Conservation (phyloP, 2,113 vertebrate species). For the Nibea albiflora region DNA sequence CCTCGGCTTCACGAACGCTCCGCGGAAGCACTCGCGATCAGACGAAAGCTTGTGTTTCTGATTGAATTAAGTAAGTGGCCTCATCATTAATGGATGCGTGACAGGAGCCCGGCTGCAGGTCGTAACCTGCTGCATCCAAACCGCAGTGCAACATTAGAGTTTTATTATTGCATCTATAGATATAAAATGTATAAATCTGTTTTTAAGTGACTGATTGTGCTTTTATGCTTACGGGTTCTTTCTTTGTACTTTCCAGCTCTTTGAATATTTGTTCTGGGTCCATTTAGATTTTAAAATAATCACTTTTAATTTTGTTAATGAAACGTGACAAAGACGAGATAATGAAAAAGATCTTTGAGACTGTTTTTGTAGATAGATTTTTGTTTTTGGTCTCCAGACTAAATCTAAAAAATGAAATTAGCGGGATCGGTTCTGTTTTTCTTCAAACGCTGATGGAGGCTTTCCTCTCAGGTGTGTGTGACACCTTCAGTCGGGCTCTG, state of each 20-base stretch:
- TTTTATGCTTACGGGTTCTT: neutral
- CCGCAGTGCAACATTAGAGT: neutral
- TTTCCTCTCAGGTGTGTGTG: neutral
- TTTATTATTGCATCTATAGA: neutral
- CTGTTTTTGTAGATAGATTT: too few relatives aligned
- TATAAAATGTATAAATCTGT: neutral
- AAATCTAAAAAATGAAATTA: too few relatives aligned
- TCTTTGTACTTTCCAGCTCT: neutral
- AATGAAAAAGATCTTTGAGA: too few relatives aligned
- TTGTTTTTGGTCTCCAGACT: too few relatives aligned
- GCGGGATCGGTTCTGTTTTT: too few relatives aligned
- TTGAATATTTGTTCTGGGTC: neutral
- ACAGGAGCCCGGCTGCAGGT: neutral
- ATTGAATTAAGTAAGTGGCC: neutral
- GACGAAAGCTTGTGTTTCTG: neutral
- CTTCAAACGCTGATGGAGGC: too few relatives aligned
- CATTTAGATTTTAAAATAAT: too few relatives aligned
- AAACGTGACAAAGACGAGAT: too few relatives aligned
- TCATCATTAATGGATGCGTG: slow-evolving; percentile 26
- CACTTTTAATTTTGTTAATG: too few relatives aligned
- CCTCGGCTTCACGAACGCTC: neutral
- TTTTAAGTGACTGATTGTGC: neutral
- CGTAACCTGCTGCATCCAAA: neutral
- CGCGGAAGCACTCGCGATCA: neutral
- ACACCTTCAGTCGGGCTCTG: slow-evolving; percentile 6